These are phyloP conservation scores for Scaptomyza reducta DNA, from an alignment of 2,888 invertebrate species.

Conservation along the genomic window DNA sequence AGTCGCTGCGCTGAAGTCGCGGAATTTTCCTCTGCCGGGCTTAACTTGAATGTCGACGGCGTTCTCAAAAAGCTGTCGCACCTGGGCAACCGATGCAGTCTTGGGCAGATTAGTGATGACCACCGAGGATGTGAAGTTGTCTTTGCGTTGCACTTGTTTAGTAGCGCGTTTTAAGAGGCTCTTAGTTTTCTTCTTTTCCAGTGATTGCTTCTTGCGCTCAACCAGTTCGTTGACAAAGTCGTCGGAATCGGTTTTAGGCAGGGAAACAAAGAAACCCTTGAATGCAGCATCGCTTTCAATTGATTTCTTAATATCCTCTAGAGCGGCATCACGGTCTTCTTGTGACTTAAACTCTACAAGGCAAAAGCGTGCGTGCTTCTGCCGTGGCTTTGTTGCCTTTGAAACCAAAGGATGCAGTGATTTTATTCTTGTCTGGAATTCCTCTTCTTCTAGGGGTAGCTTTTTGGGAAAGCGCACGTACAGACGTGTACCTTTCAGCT, in stretches of 20 bases:
- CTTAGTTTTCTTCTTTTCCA: slow-evolving; percentile 72
- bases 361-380: slow-evolving; percentile 81
- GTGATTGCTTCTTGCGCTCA: slow-evolving; percentile 67
- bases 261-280: slow-evolving; percentile 66
- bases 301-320: slow-evolving; percentile 50
- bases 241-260: slow-evolving; percentile 77
- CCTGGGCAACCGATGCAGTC: slow-evolving; percentile 63
- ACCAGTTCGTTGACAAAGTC: slow-evolving; percentile 74
- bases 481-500: slow-evolving; percentile 76
- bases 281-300: slow-evolving; percentile 46
- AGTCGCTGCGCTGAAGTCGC: slow-evolving; percentile 68
- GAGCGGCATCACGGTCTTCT: slow-evolving; percentile 72
- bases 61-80: slow-evolving; percentile 75
- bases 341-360: slow-evolving; percentile 72
- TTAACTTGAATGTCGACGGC: slow-evolving; percentile 81
- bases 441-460: slow-evolving; percentile 64
- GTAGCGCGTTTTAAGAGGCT: slow-evolving; percentile 64
- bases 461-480: slow-evolving; percentile 79
- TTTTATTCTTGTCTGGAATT: slow-evolving; percentile 68
- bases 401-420: slow-evolving; percentile 67
- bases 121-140: slow-evolving; percentile 75
- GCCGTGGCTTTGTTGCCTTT: slow-evolving; percentile 75
- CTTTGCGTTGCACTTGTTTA: slow-evolving; percentile 53
- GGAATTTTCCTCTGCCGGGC: slow-evolving; percentile 57
- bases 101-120: slow-evolving; percentile 80